Evolutionary conservation across 53 echinoderm and acorn worm genomes (phyloP).

Genomic region (Pentamera pediparva): DNA sequence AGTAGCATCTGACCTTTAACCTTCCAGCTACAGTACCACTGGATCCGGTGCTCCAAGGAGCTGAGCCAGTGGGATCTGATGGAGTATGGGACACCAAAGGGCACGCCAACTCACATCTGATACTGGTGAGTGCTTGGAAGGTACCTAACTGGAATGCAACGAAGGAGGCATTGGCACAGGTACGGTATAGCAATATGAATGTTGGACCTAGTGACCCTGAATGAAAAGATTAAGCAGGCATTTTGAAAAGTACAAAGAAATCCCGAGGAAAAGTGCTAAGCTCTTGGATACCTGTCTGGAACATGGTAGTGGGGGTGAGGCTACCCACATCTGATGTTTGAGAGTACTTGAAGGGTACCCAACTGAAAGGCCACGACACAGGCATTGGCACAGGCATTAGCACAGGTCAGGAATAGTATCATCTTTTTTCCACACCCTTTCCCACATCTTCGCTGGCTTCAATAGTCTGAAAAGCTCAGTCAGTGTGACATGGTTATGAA

Average conservation of each 20-base stretch:
- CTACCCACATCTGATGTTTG: conserved; percentile 87
- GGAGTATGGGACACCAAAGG: conserved; percentile 97
- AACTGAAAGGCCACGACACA: conserved; percentile 98
- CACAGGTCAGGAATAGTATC: conserved; percentile 84
- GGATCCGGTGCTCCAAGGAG: conserved; percentile 72
- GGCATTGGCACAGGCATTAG: conserved; percentile 80
- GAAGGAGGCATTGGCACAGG: conserved; percentile 97
- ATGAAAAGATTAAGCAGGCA: conserved; percentile 89
- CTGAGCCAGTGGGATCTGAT: conserved; percentile 94
- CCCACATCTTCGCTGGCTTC: neutral
- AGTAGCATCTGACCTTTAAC: no score
- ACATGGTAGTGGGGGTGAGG: no score
- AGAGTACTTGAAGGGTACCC: conserved; percentile 98
- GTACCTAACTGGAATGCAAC: conserved; percentile 95
- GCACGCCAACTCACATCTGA: conserved; percentile 84
- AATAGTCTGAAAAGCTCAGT: conserved; percentile 81
- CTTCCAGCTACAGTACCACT: neutral
- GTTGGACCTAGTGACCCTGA: conserved; percentile 95
- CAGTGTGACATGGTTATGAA: conserved; percentile 96
- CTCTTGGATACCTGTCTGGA: no score
- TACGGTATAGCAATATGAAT: no score
- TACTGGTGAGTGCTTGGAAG: conserved; percentile 96
- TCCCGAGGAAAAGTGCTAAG: no score
- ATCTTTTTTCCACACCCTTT: conserved; percentile 46
- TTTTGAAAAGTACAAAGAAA: no score